Conservation (phyloP, 2,797 vertebrate species). For the Malurus leucopterus region DNA sequence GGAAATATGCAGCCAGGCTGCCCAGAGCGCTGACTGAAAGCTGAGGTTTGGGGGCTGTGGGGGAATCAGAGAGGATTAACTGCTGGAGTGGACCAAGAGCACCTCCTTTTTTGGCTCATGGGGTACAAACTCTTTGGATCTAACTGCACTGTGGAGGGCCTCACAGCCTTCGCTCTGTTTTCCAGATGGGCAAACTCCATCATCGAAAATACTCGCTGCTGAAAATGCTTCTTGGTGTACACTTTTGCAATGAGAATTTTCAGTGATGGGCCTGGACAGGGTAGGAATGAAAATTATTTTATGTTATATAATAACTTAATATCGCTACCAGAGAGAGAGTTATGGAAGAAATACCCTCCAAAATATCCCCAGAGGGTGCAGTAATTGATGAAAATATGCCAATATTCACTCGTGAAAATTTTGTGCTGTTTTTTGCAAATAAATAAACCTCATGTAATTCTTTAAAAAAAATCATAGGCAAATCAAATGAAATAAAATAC, state of each 20-base stretch:
- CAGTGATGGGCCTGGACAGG: background rate
- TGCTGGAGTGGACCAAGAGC: background rate
- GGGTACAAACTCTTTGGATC: background rate
- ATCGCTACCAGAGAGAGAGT: background rate
- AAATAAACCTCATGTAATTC: background rate
- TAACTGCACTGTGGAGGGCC: conserved; percentile 17
- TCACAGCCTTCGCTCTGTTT: conserved; percentile 13
- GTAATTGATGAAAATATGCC: background rate
- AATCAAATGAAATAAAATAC: background rate
- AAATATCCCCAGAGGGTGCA: background rate
- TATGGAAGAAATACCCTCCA: background rate
- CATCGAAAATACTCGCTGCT: background rate
- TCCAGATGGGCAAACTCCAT: conserved; percentile 34
- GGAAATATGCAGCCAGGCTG: background rate
- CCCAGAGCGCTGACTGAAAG: background rate
- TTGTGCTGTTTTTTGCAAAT: background rate
- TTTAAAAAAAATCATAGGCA: background rate
- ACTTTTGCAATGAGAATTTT: background rate
- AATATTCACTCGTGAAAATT: background rate
- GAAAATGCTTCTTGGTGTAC: conserved; percentile 13
- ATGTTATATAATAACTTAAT: background rate
- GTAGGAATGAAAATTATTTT: background rate
- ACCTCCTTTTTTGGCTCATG: conserved; percentile 47
- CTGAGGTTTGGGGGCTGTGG: background rate
- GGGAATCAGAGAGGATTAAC: conserved; percentile 22